phyloP scores from a whole-genome alignment of 2,888 invertebrate genomes.

The Melanophora roralis region DNA sequence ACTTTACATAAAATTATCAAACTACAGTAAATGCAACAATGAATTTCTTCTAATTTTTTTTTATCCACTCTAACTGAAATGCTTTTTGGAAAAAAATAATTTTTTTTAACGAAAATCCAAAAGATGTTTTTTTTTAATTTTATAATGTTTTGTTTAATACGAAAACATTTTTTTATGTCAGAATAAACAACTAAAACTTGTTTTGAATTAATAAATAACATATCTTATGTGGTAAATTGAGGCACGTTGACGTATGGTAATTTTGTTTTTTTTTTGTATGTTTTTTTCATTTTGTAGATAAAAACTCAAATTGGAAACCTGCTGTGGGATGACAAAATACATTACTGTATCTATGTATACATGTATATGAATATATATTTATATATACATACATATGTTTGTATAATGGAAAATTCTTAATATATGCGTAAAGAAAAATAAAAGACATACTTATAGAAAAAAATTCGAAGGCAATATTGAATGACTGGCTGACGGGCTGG shows the following conservation, averaged over 20 bases:
- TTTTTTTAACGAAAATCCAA: background rate
- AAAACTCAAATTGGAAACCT: constrained; percentile 24
- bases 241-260: constrained; percentile 30
- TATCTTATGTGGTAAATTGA: constrained; percentile 36
- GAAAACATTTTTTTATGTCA: background rate
- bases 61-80: background rate
- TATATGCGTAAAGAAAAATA: background rate
- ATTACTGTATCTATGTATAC: background rate
- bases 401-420: background rate
- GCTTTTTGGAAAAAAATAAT: background rate
- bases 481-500: background rate
- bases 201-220: constrained; percentile 50
- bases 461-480: too few relatives aligned
- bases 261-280: background rate
- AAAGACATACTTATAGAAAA: too few relatives aligned
- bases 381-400: background rate
- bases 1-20: background rate
- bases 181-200: constrained; percentile 40
- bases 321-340: constrained; percentile 15
- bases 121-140: background rate
- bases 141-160: background rate
- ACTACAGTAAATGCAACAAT: too few relatives aligned
- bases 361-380: background rate
- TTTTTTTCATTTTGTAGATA: background rate
- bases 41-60: background rate